A percentile compares a stretch with the other conserved stretches of the same genome.
Evolutionary conservation across 2,888 invertebrate genomes (phyloP).

Genomic region (Campopleginae sp.): DNA sequence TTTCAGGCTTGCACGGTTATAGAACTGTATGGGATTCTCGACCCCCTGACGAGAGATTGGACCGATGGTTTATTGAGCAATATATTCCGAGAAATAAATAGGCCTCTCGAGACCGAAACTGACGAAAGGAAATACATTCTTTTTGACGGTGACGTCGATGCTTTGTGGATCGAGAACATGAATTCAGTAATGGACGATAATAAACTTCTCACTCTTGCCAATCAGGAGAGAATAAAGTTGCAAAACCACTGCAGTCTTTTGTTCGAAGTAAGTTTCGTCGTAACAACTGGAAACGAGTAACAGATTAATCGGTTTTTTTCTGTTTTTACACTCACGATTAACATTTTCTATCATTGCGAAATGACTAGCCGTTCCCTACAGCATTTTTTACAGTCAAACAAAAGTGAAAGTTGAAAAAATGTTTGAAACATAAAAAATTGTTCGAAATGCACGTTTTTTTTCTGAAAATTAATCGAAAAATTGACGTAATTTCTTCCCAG

Average conservation of each 20-base stretch:
- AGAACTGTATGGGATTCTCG: conserved; percentile 95
- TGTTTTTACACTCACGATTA: not conserved
- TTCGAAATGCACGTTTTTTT: not conserved
- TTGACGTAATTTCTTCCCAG: not conserved
- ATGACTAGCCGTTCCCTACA: not conserved
- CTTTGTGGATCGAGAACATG: conserved; percentile 98
- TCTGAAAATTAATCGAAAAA: not conserved
- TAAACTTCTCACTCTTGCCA: conserved; percentile 94
- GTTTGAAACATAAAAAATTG: not conserved
- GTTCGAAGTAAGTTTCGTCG: conserved; percentile 88
- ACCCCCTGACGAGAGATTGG: conserved; percentile 95
- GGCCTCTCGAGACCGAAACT: conserved; percentile 86
- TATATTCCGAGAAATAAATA: conserved; percentile 96
- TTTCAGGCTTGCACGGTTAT: conserved; percentile 92
- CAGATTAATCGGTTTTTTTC: not conserved
- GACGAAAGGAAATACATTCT: conserved; percentile 93
- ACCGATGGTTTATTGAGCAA: conserved; percentile 95
- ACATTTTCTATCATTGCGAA: not conserved
- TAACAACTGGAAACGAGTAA: not conserved
- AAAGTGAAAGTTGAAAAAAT: not conserved
- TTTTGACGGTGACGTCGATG: conserved; percentile 97
- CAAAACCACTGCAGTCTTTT: conserved; percentile 92
- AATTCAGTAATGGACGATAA: conserved; percentile 99
- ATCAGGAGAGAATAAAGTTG: conserved; percentile 94
- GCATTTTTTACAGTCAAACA: not conserved